These are phyloP conservation scores for Scatophagus argus DNA, from an alignment of 2,113 vertebrate genomes.

Conservation along the genomic window DNA sequence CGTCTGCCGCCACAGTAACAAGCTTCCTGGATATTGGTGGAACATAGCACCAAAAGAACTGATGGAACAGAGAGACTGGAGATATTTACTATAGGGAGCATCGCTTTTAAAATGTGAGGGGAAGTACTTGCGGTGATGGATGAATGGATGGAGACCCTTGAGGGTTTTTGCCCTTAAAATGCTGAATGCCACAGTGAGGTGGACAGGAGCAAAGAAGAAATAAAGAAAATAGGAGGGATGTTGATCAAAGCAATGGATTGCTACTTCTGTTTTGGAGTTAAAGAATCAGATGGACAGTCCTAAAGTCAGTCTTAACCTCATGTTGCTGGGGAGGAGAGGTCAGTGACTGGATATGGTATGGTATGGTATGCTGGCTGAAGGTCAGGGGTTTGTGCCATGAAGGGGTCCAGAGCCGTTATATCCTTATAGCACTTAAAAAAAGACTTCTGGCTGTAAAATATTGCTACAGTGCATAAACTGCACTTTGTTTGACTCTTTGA, in stretches of 20 bases:
- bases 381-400: background rate
- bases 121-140: background rate
- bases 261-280: background rate
- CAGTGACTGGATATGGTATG: background rate
- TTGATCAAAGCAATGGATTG: background rate
- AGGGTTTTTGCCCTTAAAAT: background rate
- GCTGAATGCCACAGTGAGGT: background rate
- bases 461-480: background rate
- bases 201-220: background rate
- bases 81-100: background rate
- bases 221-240: background rate
- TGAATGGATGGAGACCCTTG: background rate
- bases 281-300: slow-evolving; percentile 10
- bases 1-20: slow-evolving; percentile 14
- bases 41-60: slow-evolving; percentile 5
- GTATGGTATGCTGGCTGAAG: background rate
- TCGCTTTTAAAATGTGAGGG: background rate
- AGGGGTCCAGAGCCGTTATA: background rate
- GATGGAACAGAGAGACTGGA: background rate
- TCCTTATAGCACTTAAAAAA: background rate
- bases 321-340: slow-evolving; percentile 54
- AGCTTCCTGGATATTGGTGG: slow-evolving; percentile 13
- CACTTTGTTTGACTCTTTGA: background rate
- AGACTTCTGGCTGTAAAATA: background rate
- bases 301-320: slow-evolving; percentile 59